Conservation (phyloP, 2,113 vertebrate genomes). For the Galbula dea region DNA sequence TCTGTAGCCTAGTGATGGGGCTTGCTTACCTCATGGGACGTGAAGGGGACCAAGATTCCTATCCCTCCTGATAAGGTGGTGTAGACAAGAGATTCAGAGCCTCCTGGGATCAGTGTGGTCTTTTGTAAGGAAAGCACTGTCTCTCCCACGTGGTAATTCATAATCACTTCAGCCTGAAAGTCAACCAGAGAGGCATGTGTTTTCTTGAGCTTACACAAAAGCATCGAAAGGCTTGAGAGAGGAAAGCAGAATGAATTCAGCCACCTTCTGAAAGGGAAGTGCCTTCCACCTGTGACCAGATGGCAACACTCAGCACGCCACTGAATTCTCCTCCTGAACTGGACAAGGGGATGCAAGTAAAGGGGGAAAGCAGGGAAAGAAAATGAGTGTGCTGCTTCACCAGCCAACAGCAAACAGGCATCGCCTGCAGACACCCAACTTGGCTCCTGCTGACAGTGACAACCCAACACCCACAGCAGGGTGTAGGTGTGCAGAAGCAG, state of each 20-base stretch:
- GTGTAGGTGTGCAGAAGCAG: background rate
- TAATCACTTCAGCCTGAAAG: conserved; percentile 90
- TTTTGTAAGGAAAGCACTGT: conserved; percentile 95
- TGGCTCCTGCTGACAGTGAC: background rate
- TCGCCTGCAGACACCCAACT: background rate
- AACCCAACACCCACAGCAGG: background rate
- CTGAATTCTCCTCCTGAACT: background rate
- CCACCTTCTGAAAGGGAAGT: background rate
- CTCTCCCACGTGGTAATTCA: conserved; percentile 97
- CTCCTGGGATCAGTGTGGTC: conserved; percentile 94
- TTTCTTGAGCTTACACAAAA: background rate
- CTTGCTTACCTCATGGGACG: conserved; percentile 89
- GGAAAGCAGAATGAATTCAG: background rate
- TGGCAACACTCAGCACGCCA: background rate
- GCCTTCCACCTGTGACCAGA: conserved; percentile 29
- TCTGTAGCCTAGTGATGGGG: background rate
- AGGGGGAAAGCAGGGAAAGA: background rate
- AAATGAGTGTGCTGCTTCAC: background rate
- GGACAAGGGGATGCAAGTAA: background rate
- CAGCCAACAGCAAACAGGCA: background rate
- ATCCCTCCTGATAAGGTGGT: conserved; percentile 95
- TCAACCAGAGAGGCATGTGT: background rate
- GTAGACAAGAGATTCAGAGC: conserved; percentile 95
- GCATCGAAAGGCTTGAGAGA: background rate
- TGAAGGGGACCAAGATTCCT: conserved; percentile 96